Base-by-base conservation (phyloP, 1,140 invertebrate genomes). In the Leptopilina boulardi region DNA sequence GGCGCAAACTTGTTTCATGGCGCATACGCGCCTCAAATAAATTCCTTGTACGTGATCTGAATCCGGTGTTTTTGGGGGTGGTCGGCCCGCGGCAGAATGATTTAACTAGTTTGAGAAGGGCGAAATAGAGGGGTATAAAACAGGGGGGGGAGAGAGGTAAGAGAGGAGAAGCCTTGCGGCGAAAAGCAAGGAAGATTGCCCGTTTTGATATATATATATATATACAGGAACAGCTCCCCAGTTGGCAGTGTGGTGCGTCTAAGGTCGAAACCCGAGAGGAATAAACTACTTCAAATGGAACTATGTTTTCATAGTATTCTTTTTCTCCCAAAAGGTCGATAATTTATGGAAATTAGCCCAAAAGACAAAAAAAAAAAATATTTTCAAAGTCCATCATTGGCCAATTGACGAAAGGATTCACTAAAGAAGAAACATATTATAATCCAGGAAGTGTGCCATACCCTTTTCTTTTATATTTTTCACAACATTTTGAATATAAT, bases 81-180 rank as follows among this genome's bases (percentile, higher is more conserved):
- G 72, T 79, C 70, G 79, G 77, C 71, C 74, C 82, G 72, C 80
- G 74, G 79, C 81, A 78, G 77, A 71, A 81, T 79, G 77, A 81
- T 78, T 83, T 81, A 80, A 83, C 82, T 83, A 80, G 78, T 78
- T 76, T 41, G 79, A 79, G 79, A 76, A 30, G 76, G 77, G 73
- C 79, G 77, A 38, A n/a, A n/a, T n/a, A n/a, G n/a, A n/a, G n/a
- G n/a, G n/a, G n/a, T n/a, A n/a, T n/a, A n/a, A n/a, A n/a, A n/a
- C n/a, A n/a, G 4, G 5, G 8, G 79, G 34, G 9, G 34, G 2
- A 9, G 5, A 77, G 79, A 77, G 41, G 77, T 75, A 71, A 75
- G 77, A 73, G 56, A 79, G 76, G 75, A 5, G n/a, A 44, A 54
- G 77, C 54, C 74, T 76, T 75, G 75, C 71, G 26, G 71, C 70